A percentile compares a stretch with the other conserved stretches of the same genome.
Evolutionary conservation across 2,888 invertebrate species (phyloP).

Genomic region (Allacma fusca): DNA sequence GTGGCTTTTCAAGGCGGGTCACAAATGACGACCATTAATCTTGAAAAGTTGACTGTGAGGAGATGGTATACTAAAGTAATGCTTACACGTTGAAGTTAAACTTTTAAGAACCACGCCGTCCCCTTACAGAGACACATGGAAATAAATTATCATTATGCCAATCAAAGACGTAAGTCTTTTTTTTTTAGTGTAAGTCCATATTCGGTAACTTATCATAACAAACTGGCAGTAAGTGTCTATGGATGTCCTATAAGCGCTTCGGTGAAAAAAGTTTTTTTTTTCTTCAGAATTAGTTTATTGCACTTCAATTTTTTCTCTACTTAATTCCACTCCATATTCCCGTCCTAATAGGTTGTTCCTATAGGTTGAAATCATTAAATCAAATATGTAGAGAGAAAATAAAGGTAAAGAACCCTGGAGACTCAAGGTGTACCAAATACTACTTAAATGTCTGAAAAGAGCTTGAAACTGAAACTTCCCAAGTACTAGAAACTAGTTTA

Average conservation of each 20-base stretch:
- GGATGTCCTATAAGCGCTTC: not conserved
- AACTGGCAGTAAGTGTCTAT: not conserved
- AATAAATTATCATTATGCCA: slow-evolving; percentile 16
- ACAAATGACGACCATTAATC: not conserved
- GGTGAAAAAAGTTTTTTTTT: not conserved
- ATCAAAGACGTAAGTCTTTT: not conserved
- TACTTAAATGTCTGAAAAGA: not conserved
- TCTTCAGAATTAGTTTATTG: not conserved
- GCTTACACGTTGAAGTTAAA: not conserved
- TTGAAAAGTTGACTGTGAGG: not conserved
- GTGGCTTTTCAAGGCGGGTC: slow-evolving; percentile 8
- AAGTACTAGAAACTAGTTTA: not conserved
- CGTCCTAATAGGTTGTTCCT: not conserved
- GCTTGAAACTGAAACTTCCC: not conserved
- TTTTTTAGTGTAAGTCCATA: not conserved
- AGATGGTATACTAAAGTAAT: no score
- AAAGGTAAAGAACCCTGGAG: not conserved
- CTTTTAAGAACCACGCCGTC: not conserved
- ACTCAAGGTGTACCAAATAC: not conserved
- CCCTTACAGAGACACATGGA: not conserved
- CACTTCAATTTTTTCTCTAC: slow-evolving; percentile 1
- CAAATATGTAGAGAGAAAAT: not conserved
- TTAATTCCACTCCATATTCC: not conserved
- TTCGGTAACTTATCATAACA: slow-evolving; percentile 12
- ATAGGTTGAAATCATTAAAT: not conserved